phyloP scores from a whole-genome alignment of 2,888 invertebrate genomes.

The Callyntrura sp. region DNA sequence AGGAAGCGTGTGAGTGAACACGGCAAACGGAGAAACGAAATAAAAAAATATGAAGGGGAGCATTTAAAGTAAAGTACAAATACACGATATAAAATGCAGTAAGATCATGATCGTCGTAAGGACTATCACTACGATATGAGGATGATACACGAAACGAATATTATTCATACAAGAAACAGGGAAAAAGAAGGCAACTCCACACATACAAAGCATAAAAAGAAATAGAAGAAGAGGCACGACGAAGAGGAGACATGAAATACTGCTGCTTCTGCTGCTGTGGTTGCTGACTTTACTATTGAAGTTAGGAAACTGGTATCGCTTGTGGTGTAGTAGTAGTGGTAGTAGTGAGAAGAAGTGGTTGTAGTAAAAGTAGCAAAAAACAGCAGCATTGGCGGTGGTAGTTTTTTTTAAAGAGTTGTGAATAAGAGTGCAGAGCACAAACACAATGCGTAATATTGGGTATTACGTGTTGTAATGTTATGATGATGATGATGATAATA shows the following conservation, averaged over 20 bases:
- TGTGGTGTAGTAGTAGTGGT: too few relatives aligned
- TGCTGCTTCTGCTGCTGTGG: too few relatives aligned
- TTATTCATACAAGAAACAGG: slow-evolving; percentile 60
- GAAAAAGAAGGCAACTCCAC: slow-evolving; percentile 31
- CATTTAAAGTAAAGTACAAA: slow-evolving; percentile 73
- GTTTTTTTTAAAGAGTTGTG: slow-evolving; percentile 70
- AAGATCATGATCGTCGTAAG: too few relatives aligned
- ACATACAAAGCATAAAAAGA: background rate
- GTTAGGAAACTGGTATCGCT: slow-evolving; percentile 16
- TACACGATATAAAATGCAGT: slow-evolving; percentile 36
- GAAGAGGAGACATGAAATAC: too few relatives aligned
- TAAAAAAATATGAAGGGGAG: slow-evolving; percentile 70
- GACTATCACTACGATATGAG: too few relatives aligned
- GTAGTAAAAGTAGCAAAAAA: slow-evolving; percentile 39
- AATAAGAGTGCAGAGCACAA: slow-evolving; percentile 63
- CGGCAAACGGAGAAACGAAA: slow-evolving; percentile 24
- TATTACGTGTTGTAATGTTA: slow-evolving; percentile 54
- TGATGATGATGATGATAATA: slow-evolving; percentile 66
- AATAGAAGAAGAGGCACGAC: too few relatives aligned
- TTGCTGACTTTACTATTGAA: slow-evolving; percentile 20
- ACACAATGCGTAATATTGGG: slow-evolving; percentile 70
- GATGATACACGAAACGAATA: slow-evolving; percentile 59
- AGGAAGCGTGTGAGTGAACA: slow-evolving; percentile 30
- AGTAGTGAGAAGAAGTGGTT: too few relatives aligned
- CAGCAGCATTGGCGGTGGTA: slow-evolving; percentile 66